Base-by-base conservation (phyloP, 2,888 invertebrate genomes). In the Melolontha melolontha region DNA sequence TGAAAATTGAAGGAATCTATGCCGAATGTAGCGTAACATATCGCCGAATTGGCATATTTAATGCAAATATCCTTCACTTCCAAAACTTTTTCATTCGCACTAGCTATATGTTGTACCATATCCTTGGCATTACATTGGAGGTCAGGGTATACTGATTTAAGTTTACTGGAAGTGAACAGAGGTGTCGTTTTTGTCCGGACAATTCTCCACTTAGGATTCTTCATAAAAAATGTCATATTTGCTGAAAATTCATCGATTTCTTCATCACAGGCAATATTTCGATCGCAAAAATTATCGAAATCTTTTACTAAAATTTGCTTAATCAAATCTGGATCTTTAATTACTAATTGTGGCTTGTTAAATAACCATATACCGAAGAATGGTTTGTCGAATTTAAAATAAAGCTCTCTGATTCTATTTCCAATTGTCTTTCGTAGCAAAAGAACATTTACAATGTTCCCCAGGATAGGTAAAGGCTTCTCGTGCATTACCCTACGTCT, bases 131-230 rank as follows among this genome's bases (percentile, higher is more conserved):
- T 83, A 41, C 83, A 81, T 39, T 79, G 72, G 76, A 86, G 83
- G 29, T 85, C 77, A 0, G 81, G 81, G 34, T 85, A 82, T 86
- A 87, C 87, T 42, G 75, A 78, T 75, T 84, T 87, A 64, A 89
- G 78, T 76, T 87, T 88, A 29, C 85, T 86, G 1, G 85, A 82
- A 0, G 87, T 85, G 74, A 88, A 85, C 0, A 85, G 84, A 0
- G 87, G 87, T 0, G 86, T 84, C 27, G 88, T 77, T 71, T 86
- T 86, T 0, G 82, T 73, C 27, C 89, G 80, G 12, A 86, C 74
- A 34, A 78, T 79, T 73, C 84, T 86, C 89, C 88, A 89, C 0
- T 83, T 81, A 0, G 84, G 83, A 64, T 85, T 85, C 66, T 83
- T 84, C 64, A 84, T 72, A 1, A 83, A 80, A 68, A 87, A 80